Evolutionary conservation across 2,113 vertebrate species (phyloP).

Genomic region (Corvus hawaiiensis): DNA sequence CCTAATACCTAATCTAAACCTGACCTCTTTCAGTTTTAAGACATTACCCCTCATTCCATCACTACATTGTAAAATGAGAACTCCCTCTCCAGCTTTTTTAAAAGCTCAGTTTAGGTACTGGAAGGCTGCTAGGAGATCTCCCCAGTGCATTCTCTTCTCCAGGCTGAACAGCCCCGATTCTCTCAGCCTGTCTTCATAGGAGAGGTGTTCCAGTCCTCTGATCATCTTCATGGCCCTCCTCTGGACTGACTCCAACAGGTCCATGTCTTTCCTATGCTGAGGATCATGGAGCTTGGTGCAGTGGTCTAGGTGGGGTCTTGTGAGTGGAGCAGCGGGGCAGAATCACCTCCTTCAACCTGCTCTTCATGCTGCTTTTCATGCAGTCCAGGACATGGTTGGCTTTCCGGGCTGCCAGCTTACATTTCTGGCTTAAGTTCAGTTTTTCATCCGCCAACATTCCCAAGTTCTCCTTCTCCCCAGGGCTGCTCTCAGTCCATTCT

Average conservation of each 20-base stretch:
- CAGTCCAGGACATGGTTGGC: background rate
- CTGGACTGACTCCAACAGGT: background rate
- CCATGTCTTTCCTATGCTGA: background rate
- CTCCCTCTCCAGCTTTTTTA: background rate
- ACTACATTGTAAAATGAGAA: background rate
- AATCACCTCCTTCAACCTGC: background rate
- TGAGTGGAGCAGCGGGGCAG: fast-evolving
- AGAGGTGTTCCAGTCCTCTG: background rate
- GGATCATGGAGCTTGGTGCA: background rate
- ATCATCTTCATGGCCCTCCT: background rate
- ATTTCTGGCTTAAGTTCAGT: background rate
- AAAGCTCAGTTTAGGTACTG: background rate
- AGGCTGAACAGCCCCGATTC: background rate
- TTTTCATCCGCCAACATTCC: background rate
- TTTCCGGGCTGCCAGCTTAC: background rate
- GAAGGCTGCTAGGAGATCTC: background rate
- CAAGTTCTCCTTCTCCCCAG: background rate
- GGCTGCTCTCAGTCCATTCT: background rate
- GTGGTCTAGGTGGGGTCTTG: background rate
- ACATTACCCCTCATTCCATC: background rate
- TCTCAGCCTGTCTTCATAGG: background rate
- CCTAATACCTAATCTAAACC: background rate
- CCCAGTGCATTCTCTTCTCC: background rate
- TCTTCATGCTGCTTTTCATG: background rate
- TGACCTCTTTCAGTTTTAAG: background rate